Conservation (phyloP, 2,888 invertebrate genomes). For the Acanthosoma haemorrhoidale region DNA sequence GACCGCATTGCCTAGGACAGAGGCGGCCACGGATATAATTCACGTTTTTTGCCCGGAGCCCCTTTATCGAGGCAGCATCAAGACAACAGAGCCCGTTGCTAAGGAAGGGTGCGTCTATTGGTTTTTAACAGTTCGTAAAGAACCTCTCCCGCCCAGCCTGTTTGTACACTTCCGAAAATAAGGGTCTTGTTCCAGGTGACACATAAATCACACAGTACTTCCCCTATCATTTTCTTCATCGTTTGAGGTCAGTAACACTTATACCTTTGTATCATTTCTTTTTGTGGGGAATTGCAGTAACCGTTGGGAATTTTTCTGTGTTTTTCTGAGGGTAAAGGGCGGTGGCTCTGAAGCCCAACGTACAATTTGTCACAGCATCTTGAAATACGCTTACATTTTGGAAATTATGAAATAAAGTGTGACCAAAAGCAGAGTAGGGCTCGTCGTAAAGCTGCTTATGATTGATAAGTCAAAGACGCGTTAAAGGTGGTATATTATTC, state of each 20-base stretch:
- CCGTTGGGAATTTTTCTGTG: too few species aligned
- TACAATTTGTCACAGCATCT: too few species aligned
- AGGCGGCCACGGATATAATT: background rate
- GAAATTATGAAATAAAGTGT: too few species aligned
- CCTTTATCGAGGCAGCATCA: background rate
- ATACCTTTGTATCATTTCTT: background rate
- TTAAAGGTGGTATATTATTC: too few species aligned
- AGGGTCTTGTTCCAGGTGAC: background rate
- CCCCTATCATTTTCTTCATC: conserved; percentile 8
- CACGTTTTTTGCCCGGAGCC: background rate
- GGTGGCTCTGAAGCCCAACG: too few species aligned
- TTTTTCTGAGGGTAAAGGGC: too few species aligned
- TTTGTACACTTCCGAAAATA: background rate
- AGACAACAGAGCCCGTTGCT: background rate
- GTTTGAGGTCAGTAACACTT: conserved; percentile 1
- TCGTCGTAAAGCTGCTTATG: too few species aligned
- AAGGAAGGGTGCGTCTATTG: background rate
- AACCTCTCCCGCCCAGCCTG: conserved; percentile 8
- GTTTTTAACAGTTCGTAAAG: conserved; percentile 24
- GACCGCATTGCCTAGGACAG: too few species aligned
- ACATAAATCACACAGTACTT: background rate
- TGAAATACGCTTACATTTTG: too few species aligned
- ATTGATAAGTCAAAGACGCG: too few species aligned
- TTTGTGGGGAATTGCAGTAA: background rate
- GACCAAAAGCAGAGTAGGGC: too few species aligned